A percentile compares a stretch with the other conserved stretches of the same genome.
These are phyloP conservation scores for Hycleus cichorii DNA, from an alignment of 1,140 invertebrate species.

Conservation along the genomic window DNA sequence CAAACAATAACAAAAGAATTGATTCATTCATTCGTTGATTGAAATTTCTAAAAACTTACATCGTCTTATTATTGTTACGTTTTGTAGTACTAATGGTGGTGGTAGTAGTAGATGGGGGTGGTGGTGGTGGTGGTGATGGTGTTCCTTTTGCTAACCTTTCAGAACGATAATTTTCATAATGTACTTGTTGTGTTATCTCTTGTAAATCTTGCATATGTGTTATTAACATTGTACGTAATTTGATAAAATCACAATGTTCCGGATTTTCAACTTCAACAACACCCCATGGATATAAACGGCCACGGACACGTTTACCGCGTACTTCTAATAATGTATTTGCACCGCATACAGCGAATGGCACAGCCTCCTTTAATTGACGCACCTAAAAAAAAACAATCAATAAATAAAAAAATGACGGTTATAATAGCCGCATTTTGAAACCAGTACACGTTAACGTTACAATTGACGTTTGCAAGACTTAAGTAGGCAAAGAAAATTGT, in stretches of 20 bases:
- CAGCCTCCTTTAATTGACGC: constrained; percentile 82
- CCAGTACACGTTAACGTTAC: no score
- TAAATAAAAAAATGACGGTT: not conserved
- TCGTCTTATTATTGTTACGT: constrained; percentile 44
- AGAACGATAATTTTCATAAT: constrained; percentile 94
- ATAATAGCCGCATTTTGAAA: no score
- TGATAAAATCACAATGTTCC: constrained; percentile 98
- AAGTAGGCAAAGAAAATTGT: no score
- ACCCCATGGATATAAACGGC: constrained; percentile 96
- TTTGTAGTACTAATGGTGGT: constrained; percentile 39
- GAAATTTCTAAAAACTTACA: constrained; percentile 45
- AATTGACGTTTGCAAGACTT: no score
- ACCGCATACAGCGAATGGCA: constrained; percentile 98
- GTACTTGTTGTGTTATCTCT: constrained; percentile 91
- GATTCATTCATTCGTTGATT: no score
- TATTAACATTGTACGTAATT: constrained; percentile 95
- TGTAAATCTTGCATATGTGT: constrained; percentile 95
- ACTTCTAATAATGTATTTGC: constrained; percentile 89
- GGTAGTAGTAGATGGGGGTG: no score
- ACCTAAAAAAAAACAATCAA: constrained; percentile 46
- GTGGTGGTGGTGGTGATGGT: constrained; percentile 47
- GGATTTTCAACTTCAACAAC: constrained; percentile 99
- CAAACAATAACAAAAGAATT: not conserved
- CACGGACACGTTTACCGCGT: constrained; percentile 80
- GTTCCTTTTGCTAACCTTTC: constrained; percentile 76